Evolutionary conservation across 2,888 invertebrate species (phyloP).

Genomic region (Heteropelma amictum): DNA sequence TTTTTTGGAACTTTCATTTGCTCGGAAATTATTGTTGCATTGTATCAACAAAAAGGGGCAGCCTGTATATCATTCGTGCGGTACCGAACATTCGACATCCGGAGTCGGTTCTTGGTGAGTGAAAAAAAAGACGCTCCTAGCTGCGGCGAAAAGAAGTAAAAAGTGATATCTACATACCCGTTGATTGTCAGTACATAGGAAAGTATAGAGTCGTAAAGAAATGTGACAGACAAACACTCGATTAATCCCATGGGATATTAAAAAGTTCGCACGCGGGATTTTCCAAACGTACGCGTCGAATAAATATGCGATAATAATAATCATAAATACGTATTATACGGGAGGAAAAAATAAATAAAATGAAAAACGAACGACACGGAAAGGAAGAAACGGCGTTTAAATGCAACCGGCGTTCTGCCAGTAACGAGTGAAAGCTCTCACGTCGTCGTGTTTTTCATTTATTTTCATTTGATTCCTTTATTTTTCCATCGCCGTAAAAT

Average conservation of each 20-base stretch:
- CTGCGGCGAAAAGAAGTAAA: background rate
- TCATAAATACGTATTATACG: conserved; percentile 17
- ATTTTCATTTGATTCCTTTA: conserved; percentile 2
- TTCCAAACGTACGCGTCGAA: conserved; percentile 22
- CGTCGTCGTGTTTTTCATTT: background rate
- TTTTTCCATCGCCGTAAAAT: conserved; percentile 17
- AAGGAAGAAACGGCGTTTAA: conserved; percentile 16
- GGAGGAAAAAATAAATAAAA: background rate
- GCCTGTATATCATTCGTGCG: too few relatives aligned
- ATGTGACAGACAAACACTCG: conserved; percentile 17
- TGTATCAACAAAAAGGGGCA: too few relatives aligned
- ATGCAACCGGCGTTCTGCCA: conserved; percentile 41
- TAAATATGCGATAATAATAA: conserved; percentile 30
- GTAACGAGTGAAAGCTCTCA: conserved; percentile 51
- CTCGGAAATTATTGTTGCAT: too few relatives aligned
- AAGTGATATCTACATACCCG: too few relatives aligned
- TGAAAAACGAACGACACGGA: background rate
- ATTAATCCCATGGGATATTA: conserved; percentile 35
- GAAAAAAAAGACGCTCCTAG: conserved; percentile 13
- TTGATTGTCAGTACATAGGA: background rate
- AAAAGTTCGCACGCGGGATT: conserved; percentile 44
- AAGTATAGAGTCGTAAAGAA: conserved; percentile 24
- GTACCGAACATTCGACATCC: conserved; percentile 28
- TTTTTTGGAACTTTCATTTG: too few relatives aligned
- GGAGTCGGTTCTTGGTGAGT: conserved; percentile 13